Evolutionary conservation across 2,888 invertebrate genomes (phyloP).

Genomic region (Mythimna albipuncta): DNA sequence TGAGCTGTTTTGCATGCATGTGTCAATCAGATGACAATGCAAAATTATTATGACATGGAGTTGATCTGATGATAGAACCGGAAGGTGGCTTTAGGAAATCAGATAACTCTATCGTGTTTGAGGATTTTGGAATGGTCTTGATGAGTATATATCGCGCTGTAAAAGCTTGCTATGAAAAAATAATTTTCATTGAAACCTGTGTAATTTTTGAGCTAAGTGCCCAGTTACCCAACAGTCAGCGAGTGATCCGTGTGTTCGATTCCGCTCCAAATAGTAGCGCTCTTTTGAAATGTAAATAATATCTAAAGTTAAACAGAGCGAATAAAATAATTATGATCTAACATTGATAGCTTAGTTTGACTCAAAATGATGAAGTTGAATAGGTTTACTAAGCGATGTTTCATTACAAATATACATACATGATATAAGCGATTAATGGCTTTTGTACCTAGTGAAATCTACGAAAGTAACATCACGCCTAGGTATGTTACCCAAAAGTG

Average conservation of each 20-base stretch:
- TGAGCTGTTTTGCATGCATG: too few relatives aligned
- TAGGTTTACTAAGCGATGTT: background rate
- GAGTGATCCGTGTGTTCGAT: background rate
- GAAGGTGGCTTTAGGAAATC: too few relatives aligned
- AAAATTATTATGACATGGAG: too few relatives aligned
- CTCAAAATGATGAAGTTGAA: slow-evolving; percentile 13
- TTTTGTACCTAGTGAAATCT: too few relatives aligned
- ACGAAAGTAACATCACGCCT: too few relatives aligned
- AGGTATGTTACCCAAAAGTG: too few relatives aligned
- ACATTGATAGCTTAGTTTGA: slow-evolving; percentile 23
- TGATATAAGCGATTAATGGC: background rate
- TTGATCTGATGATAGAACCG: too few relatives aligned
- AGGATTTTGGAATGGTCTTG: too few relatives aligned
- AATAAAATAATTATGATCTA: slow-evolving; percentile 28
- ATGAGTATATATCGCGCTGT: too few relatives aligned
- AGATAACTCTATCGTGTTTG: too few relatives aligned
- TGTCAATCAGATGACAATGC: too few relatives aligned
- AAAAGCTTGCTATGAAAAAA: too few relatives aligned
- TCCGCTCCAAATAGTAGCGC: slow-evolving; percentile 27
- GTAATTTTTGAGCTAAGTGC: background rate
- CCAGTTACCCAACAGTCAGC: background rate
- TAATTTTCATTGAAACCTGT: background rate
- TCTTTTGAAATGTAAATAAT: slow-evolving; percentile 20
- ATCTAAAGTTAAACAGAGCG: slow-evolving; percentile 40
- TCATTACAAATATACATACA: background rate